These are phyloP conservation scores for Leiothrix lutea DNA, from an alignment of 2,113 vertebrate species.

Conservation along the genomic window DNA sequence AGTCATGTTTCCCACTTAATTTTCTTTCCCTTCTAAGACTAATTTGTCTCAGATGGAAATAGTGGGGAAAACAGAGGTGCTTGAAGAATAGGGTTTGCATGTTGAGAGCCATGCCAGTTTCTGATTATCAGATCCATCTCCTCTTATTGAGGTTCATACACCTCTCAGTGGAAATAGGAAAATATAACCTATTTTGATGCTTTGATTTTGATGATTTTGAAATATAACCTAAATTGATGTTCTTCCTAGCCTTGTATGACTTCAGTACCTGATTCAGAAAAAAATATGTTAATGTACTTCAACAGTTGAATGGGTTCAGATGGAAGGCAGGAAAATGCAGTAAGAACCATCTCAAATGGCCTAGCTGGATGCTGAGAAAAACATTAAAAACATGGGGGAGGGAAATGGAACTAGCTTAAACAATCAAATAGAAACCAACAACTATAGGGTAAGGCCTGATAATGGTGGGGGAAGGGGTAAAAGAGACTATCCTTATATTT, in stretches of 20 bases:
- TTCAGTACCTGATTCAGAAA: neutral
- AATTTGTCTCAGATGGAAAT: neutral
- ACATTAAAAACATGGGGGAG: neutral
- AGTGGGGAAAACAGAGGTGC: neutral
- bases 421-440: neutral
- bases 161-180: neutral
- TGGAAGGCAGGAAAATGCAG: neutral
- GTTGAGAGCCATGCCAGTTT: neutral
- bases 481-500: no score
- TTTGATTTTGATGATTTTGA: no score
- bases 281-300: neutral
- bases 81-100: neutral
- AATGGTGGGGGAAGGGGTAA: rapidly evolving
- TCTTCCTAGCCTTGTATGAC: neutral
- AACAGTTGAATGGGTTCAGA: neutral
- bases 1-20: neutral
- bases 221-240: neutral
- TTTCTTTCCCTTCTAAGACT: neutral
- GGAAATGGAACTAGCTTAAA: neutral
- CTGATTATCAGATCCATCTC: neutral
- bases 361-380: neutral
- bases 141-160: neutral
- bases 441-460: neutral
- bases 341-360: neutral
- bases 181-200: neutral